Percentiles rank a stretch among this genome's conserved stretches.
phyloP scores from a whole-genome alignment of 1,140 invertebrate genomes.

The Rhynchophorus ferrugineus region DNA sequence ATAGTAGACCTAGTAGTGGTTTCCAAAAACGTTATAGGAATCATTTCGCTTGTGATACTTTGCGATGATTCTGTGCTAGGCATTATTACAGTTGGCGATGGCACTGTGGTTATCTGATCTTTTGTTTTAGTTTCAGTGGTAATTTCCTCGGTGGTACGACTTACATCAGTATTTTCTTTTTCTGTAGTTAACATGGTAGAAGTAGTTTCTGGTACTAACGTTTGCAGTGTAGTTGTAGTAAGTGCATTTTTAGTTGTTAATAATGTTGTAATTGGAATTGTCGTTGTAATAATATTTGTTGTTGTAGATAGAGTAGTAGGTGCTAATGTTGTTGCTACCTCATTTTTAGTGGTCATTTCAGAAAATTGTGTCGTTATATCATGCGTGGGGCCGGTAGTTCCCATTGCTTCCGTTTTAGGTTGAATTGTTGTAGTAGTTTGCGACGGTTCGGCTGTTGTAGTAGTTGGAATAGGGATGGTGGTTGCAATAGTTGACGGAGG shows the following conservation, averaged over 20 bases:
- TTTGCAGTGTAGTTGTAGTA: conserved; percentile 7
- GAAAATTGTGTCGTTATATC: no score
- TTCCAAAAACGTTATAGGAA: background rate
- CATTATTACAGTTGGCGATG: no score
- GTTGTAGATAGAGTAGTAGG: conserved; percentile 12
- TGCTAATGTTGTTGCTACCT: background rate
- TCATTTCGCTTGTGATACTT: conserved; percentile 4
- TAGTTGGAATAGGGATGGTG: no score
- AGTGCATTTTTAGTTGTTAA: conserved; percentile 28
- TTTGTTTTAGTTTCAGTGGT: conserved; percentile 3
- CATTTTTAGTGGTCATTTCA: background rate
- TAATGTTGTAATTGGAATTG: conserved; percentile 20
- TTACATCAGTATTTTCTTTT: conserved; percentile 6
- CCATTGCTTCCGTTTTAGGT: no score
- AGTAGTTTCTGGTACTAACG: conserved; percentile 4
- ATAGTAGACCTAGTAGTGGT: background rate
- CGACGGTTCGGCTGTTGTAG: no score
- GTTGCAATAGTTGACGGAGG: no score
- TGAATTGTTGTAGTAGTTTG: no score
- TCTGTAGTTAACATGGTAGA: background rate
- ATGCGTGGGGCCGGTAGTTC: no score
- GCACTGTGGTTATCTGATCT: no score
- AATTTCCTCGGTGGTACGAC: background rate
- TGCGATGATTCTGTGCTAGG: background rate
- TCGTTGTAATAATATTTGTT: conserved; percentile 10